Evolutionary conservation across 2,797 vertebrate species (phyloP), one percentile per base, ranked within the genome.

Genomic region (Chloroceryle inda): DNA sequence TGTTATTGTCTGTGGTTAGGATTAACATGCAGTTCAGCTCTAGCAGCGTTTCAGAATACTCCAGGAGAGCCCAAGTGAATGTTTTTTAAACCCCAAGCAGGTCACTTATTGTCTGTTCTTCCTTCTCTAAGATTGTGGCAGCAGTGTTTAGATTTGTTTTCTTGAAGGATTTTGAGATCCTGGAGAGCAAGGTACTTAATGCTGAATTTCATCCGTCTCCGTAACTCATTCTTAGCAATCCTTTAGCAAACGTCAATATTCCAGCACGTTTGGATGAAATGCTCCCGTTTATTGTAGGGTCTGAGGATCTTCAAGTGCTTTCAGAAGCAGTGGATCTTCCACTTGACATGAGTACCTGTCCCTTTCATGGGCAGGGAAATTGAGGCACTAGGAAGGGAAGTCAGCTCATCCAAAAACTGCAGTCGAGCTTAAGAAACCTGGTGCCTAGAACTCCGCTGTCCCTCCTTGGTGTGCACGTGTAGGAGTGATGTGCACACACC

Each of bases 101-200:
- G 11, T 40, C 29, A 26, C 35, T 85, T 64, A 13, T 3, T 19
- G 40, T 64, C 75, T 76, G 10, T 38, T 47, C 68, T 79, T 66
- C 59, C 81, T 83, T 77, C 68, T 82, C 58, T 87, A 50, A 76
- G 88, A 68, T 6, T 24, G 11, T 61, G 53, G 38, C 85, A 85
- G 44, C 11, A 45, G 16, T 78, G 83, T 87, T 52, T 53, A 13
- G 14, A 29, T 62, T 68, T 59, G 37, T 66, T 94, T 93, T 92
- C 37, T 3, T 80, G 52, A 59, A 27, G 55, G 75, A 27, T 71
- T 47, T 71, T 3, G 20, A 42, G 55, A 38, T 83, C 52, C 40
- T 74, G 44, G 23, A 64, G 40, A 63, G 47, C 45, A 21, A 45
- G 67, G 7, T 45, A 1, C 64, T 52, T 22, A 11, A 22, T 11